Conservation (phyloP, 2,888 invertebrate genomes). For the Macrosoma leucophasiata region DNA sequence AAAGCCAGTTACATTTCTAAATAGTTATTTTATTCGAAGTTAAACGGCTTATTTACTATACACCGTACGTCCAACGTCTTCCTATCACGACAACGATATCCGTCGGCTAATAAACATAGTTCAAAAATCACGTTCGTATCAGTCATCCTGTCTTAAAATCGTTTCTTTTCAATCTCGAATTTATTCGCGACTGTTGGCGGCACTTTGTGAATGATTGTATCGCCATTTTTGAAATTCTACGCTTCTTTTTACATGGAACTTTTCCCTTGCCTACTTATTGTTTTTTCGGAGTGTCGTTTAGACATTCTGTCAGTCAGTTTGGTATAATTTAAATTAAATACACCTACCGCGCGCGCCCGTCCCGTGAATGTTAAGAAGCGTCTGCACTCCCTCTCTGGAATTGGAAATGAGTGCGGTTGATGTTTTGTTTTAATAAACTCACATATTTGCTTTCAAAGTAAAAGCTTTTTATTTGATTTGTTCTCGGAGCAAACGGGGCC, state of each 20-base stretch:
- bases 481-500: constrained; percentile 34
- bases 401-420: constrained; percentile 58
- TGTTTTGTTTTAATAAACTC: constrained; percentile 68
- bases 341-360: constrained; percentile 59
- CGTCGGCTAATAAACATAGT: constrained; percentile 63
- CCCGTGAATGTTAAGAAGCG: constrained; percentile 55
- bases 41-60: constrained; percentile 62
- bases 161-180: constrained; percentile 61
- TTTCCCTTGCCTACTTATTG: constrained; percentile 52
- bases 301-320: constrained; percentile 64
- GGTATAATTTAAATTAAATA: constrained; percentile 70
- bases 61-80: constrained; percentile 47
- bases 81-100: constrained; percentile 69
- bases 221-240: constrained; percentile 53
- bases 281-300: constrained; percentile 53
- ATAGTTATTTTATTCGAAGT: constrained; percentile 54
- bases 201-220: constrained; percentile 27
- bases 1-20: constrained; percentile 43
- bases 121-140: constrained; percentile 57
- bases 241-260: constrained; percentile 50
- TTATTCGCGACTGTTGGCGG: constrained; percentile 41
- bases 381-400: constrained; percentile 50
- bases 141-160: constrained; percentile 66
- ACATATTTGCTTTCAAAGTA: constrained; percentile 60
- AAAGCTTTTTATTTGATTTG: constrained; percentile 61